Evolutionary conservation across 2,888 invertebrate species (phyloP).

Genomic region (Lasius fuliginosus): DNA sequence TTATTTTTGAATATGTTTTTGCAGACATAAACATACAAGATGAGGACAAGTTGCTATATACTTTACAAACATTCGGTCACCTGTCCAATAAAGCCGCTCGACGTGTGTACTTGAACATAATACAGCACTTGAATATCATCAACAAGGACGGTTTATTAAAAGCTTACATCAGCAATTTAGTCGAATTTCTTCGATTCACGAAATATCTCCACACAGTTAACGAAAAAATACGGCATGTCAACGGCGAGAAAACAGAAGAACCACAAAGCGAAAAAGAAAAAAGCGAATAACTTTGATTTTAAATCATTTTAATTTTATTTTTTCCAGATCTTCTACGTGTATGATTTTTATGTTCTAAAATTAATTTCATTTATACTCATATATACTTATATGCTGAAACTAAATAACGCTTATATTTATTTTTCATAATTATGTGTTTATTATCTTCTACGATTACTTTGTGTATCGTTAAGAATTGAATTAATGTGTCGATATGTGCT

Average conservation of each 20-base stretch:
- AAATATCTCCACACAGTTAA: conserved; percentile 77
- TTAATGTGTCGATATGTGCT: not conserved
- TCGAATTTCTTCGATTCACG: conserved; percentile 82
- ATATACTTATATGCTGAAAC: not conserved
- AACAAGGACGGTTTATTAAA: conserved; percentile 78
- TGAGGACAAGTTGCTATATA: conserved; percentile 90
- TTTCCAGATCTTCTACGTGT: not conserved
- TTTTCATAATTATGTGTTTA: conserved; percentile 15
- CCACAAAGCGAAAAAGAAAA: conserved; percentile 14
- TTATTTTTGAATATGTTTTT: conserved; percentile 61
- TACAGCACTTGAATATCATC: conserved; percentile 87
- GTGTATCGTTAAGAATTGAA: not conserved
- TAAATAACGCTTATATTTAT: conserved; percentile 37
- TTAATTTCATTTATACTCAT: conserved; percentile 11
- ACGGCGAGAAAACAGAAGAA: not conserved
- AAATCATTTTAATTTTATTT: not conserved
- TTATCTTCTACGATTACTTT: not conserved
- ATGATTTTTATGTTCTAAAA: not conserved
- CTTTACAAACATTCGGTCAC: conserved; percentile 91
- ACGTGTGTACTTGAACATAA: conserved; percentile 90
- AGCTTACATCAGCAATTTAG: conserved; percentile 79
- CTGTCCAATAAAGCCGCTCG: conserved; percentile 91
- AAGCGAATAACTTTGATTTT: conserved; percentile 19
- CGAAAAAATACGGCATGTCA: conserved; percentile 58
- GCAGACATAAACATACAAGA: conserved; percentile 87